Evolutionary conservation across 2,888 invertebrate species (phyloP), one percentile per base, ranked within the genome.

Genomic region (Epirrita christyi): DNA sequence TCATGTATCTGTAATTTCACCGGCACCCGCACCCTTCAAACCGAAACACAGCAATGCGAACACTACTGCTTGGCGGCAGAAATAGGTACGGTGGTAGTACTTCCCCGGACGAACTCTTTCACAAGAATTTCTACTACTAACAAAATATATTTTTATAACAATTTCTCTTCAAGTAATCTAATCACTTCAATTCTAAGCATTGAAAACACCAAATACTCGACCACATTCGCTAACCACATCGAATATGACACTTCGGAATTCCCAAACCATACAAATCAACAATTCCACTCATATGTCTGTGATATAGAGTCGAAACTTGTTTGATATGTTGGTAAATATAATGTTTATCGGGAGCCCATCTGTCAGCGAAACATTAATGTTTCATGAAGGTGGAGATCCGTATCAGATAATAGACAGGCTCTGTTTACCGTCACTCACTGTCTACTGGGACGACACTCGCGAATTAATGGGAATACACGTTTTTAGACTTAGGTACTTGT

Each of bases 321-420:
- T 59, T 68, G 67, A 73, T 64, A 73, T 38, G 38, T 38, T 38
- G 7, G 38, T 38, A 76, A 76, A 75, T 73, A 71, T 70, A 75
- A 75, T 76, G 70, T 66, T 64, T 86, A 86, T 87, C 84, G 77
- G 80, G 66, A 79, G 77, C 78, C 81, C 87, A 88, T 86, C 88
- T 87, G 88, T 86, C 87, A 78, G 70, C 70, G 72, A 73, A 78
- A 83, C 85, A 88, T 88, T 88, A 88, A 88, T 88, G 87, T 85
- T 85, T 84, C 86, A 87, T 84, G 88, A 88, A 83, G 83, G 78
- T 81, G 77, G 72, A 88, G 90, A 89, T 89, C 79, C 74, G 75
- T 89, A 90, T 90, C 90, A 88, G 85, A 88, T 89, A 90, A 90
- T 90, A 86, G 88, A 88, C 78, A 77, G 77, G 81, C 81, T 83